Percentiles rank a stretch among this genome's conserved stretches.
Conservation (phyloP, 2,797 vertebrate genomes). For the Linurgus olivaceus region DNA sequence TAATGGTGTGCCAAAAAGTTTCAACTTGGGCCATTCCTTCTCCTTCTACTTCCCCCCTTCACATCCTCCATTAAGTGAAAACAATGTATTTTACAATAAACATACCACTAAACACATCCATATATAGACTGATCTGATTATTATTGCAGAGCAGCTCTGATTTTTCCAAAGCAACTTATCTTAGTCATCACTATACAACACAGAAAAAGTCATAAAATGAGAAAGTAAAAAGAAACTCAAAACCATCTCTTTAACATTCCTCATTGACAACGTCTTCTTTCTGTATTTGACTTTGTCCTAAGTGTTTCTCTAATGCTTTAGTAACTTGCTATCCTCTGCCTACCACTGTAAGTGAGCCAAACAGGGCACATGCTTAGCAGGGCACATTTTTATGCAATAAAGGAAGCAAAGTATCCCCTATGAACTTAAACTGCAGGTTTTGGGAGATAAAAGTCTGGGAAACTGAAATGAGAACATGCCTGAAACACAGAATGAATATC, state of each 20-base stretch:
- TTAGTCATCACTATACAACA: neutral
- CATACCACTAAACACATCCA: neutral
- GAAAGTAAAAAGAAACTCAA: constrained; percentile 36
- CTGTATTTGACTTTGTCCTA: neutral
- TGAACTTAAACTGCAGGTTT: neutral
- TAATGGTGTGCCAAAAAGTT: neutral
- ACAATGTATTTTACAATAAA: constrained; percentile 13
- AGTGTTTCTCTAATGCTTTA: neutral
- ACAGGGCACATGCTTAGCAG: neutral
- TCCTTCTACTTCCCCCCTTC: neutral
- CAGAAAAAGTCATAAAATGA: constrained; percentile 5
- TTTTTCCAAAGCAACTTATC: constrained; percentile 45
- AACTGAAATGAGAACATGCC: neutral
- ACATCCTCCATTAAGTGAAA: neutral
- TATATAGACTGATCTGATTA: constrained; percentile 26
- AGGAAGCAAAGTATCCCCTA: neutral
- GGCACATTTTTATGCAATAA: neutral
- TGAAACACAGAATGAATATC: neutral
- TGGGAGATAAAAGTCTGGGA: neutral
- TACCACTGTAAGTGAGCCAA: neutral
- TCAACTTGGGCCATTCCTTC: neutral
- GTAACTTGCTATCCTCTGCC: neutral
- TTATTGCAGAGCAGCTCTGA: neutral
- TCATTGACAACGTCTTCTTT: neutral
- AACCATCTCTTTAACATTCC: constrained; percentile 3